Conservation (phyloP, 2,113 vertebrate species). For the Oreocharis arfaki region DNA sequence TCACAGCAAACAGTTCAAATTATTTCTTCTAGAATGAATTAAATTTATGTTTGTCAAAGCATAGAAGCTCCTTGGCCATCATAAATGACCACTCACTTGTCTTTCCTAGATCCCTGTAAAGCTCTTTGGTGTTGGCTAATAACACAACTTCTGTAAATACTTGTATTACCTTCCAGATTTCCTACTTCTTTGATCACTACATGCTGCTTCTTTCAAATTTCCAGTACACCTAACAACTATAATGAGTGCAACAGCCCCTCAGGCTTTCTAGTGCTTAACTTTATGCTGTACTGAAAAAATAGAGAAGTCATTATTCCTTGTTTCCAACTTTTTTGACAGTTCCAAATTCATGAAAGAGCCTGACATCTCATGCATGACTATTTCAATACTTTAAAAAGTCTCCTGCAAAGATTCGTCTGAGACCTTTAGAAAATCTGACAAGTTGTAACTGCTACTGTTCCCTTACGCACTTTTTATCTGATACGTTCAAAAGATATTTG, state of each 20-base stretch:
- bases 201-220: neutral
- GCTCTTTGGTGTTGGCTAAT: neutral
- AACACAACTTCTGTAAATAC: neutral
- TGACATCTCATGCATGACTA: neutral
- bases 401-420: neutral
- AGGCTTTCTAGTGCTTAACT: neutral
- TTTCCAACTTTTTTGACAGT: neutral
- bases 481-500: neutral
- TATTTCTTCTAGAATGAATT: neutral
- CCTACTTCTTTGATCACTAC: neutral
- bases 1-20: neutral
- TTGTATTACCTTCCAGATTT: neutral
- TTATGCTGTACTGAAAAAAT: neutral
- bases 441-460: neutral
- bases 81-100: neutral
- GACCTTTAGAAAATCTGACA: neutral
- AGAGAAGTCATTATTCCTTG: neutral
- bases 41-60: neutral
- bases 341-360: neutral
- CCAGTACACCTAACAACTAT: neutral
- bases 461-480: neutral
- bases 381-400: constrained; percentile 3
- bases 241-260: neutral
- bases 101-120: neutral
- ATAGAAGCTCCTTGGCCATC: neutral